These are phyloP conservation scores for Philaethria dido DNA, from an alignment of 2,888 invertebrate species.

Conservation along the genomic window DNA sequence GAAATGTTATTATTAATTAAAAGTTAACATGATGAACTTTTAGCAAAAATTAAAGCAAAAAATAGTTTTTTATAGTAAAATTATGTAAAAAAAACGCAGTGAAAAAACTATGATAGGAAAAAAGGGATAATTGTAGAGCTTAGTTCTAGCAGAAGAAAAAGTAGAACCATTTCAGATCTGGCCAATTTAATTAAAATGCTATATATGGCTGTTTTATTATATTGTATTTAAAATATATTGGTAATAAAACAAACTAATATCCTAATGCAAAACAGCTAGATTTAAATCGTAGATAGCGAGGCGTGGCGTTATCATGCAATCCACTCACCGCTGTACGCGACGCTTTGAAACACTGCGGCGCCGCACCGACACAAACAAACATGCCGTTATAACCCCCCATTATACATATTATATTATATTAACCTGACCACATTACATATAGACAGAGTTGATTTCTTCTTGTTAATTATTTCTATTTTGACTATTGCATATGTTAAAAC, in stretches of 20 bases:
- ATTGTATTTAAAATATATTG: background rate
- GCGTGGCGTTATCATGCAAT: slow-evolving; percentile 38
- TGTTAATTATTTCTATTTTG: too few species aligned
- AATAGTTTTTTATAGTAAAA: background rate
- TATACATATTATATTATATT: background rate
- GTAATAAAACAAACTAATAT: slow-evolving; percentile 16
- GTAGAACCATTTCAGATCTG: background rate
- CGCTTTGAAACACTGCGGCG: slow-evolving; percentile 95
- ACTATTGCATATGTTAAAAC: background rate
- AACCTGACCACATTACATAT: background rate
- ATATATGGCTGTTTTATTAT: background rate
- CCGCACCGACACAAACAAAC: slow-evolving; percentile 82
- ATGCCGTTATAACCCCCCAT: slow-evolving; percentile 69
- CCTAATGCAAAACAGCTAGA: slow-evolving; percentile 11
- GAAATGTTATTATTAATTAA: too few species aligned
- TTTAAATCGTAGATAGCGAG: slow-evolving; percentile 17
- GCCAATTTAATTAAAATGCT: background rate
- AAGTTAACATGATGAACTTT: too few species aligned
- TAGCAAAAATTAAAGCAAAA: too few species aligned
- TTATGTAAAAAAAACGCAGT: background rate
- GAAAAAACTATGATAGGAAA: background rate
- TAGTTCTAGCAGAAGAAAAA: background rate
- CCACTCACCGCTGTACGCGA: slow-evolving; percentile 97
- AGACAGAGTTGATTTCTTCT: slow-evolving; percentile 8
- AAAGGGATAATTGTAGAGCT: background rate